phyloP scores from a whole-genome alignment of 37 sponge, comb jelly and placozoan genomes.

The Agelas oroides region DNA sequence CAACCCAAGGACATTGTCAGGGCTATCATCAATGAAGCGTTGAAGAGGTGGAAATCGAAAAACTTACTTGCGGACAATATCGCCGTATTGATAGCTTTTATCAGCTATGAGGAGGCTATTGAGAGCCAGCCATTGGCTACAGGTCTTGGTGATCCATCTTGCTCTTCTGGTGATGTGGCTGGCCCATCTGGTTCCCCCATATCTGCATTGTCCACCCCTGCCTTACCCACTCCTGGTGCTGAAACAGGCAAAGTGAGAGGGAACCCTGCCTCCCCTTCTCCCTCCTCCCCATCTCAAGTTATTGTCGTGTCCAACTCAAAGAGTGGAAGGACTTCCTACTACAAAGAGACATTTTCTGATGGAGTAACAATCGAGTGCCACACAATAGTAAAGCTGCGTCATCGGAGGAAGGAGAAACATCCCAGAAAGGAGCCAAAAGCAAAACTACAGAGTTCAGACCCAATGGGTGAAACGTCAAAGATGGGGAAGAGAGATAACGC shows the following conservation, averaged over 20 bases:
- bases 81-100: slow-evolving; percentile 77
- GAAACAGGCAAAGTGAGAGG: neutral
- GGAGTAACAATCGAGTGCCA: slow-evolving; percentile 18
- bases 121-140: neutral
- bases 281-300: neutral
- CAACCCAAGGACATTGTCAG: slow-evolving; percentile 60
- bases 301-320: neutral
- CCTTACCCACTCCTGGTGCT: neutral
- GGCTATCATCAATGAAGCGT: slow-evolving; percentile 76
- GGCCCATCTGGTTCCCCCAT: neutral
- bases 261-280: neutral
- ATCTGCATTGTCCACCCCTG: too few relatives aligned
- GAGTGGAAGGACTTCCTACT: slow-evolving; percentile 1
- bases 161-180: neutral
- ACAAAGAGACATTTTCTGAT: slow-evolving; percentile 22
- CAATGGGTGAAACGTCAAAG: too few relatives aligned
- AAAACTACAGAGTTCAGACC: too few relatives aligned
- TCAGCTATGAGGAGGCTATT: slow-evolving; percentile 27
- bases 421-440: too few relatives aligned
- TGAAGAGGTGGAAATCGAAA: slow-evolving; percentile 66
- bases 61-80: slow-evolving; percentile 83
- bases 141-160: neutral
- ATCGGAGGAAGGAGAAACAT: slow-evolving; percentile 1
- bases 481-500: neutral
- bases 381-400: slow-evolving; percentile 16